Evolutionary conservation across 2,888 invertebrate species (phyloP).

Genomic region (Mantis religiosa): DNA sequence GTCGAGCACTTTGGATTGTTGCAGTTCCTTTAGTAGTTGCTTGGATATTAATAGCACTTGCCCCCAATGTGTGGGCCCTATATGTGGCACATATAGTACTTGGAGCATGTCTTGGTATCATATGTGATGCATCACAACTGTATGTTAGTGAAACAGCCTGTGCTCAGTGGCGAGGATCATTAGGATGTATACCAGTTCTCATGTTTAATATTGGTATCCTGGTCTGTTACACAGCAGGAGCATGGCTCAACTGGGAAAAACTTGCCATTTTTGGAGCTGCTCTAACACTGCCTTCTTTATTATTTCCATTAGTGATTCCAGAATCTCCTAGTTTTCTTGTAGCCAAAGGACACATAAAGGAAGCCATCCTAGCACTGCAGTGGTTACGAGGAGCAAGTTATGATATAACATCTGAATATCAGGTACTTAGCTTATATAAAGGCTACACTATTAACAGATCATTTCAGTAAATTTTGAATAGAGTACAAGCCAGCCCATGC

Average conservation of each 20-base stretch:
- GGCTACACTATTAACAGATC: no score
- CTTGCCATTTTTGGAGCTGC: constrained; percentile 30
- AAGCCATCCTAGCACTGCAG: constrained; percentile 25
- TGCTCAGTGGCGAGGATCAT: constrained; percentile 27
- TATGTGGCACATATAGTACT: constrained; percentile 25
- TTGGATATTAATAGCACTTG: constrained; percentile 25
- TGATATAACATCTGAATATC: constrained; percentile 28
- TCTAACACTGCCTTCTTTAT: constrained; percentile 27
- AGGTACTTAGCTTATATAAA: not conserved
- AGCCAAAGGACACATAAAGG: constrained; percentile 15
- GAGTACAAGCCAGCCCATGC: no score
- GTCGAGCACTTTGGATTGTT: constrained; percentile 27
- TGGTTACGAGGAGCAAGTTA: constrained; percentile 27
- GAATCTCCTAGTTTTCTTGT: constrained; percentile 30
- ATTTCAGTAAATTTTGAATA: no score
- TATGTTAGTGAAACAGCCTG: constrained; percentile 30
- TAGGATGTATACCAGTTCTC: constrained; percentile 31
- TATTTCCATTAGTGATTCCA: constrained; percentile 28
- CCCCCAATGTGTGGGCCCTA: constrained; percentile 24
- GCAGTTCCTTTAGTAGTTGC: constrained; percentile 24
- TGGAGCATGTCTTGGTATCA: constrained; percentile 28
- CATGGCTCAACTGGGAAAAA: constrained; percentile 29
- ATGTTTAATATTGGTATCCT: constrained; percentile 32
- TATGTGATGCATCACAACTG: constrained; percentile 26
- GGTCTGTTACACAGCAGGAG: constrained; percentile 26